These are phyloP conservation scores for Dasyprocta punctata DNA, from an alignment of 2,113 vertebrate genomes.

Conservation along the genomic window DNA sequence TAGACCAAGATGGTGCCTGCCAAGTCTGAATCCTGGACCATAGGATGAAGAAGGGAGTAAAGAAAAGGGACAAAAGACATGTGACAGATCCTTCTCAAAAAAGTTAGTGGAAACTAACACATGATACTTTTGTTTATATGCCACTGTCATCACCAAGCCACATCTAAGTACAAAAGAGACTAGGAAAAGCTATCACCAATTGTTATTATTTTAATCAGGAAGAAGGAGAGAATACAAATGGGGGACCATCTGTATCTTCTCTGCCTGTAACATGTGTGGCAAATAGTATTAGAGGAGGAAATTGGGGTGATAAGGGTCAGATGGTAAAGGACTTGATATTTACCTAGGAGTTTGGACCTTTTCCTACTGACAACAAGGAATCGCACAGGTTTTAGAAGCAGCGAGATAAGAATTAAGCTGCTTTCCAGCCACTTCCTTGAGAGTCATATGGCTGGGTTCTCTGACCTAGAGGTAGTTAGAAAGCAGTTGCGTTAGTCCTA, in stretches of 20 bases:
- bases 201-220: background rate
- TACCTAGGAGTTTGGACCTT: background rate
- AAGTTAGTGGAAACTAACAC: background rate
- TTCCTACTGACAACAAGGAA: background rate
- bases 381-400: background rate
- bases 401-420: background rate
- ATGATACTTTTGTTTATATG: background rate
- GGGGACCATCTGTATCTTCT: too few species aligned
- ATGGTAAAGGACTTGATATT: background rate
- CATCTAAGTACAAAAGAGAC: background rate
- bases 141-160: background rate
- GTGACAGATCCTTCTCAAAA: background rate
- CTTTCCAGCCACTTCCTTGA: background rate
- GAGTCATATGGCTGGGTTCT: background rate
- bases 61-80: background rate
- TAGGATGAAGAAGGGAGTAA: background rate
- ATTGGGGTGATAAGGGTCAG: background rate
- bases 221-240: background rate
- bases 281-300: background rate
- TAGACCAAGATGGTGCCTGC: background rate
- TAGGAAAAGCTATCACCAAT: background rate
- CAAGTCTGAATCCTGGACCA: background rate
- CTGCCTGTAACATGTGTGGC: background rate
- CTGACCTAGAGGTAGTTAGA: background rate
- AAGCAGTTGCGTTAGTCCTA: accelerated